These are phyloP conservation scores for Nasonia giraulti DNA, from an alignment of 1,140 invertebrate species.

Conservation along the genomic window DNA sequence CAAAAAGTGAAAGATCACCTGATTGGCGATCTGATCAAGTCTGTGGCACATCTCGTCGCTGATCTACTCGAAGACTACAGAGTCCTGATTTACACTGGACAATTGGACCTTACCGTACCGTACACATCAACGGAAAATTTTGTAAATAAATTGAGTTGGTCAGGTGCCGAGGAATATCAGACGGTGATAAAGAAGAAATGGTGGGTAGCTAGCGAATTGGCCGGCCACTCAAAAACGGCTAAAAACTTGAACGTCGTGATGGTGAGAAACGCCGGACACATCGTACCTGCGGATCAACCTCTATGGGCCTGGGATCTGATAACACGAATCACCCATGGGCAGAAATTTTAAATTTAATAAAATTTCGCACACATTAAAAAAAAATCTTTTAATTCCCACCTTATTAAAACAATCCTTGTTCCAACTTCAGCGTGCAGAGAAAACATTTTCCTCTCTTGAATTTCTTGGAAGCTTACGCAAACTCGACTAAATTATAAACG, in stretches of 20 bases:
- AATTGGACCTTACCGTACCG: constrained; percentile 89
- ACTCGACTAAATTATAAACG: not conserved
- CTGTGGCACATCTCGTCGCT: constrained; percentile 83
- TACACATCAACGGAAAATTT: constrained; percentile 86
- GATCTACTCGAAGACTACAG: constrained; percentile 81
- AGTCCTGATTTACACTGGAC: constrained; percentile 86
- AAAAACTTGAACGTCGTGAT: constrained; percentile 85
- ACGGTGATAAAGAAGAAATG: constrained; percentile 76
- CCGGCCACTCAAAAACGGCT: constrained; percentile 84
- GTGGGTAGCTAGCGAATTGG: constrained; percentile 83
- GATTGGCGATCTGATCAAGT: constrained; percentile 85
- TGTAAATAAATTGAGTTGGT: constrained; percentile 81
- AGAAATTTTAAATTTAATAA: not conserved
- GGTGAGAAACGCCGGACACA: constrained; percentile 87
- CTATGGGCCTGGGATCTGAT: constrained; percentile 86
- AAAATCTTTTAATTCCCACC: too few relatives aligned
- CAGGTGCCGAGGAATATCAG: constrained; percentile 79
- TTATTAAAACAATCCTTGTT: too few relatives aligned
- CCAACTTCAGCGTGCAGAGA: not conserved
- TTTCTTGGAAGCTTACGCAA: not conserved
- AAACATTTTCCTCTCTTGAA: not conserved
- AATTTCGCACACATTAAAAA: too few relatives aligned
- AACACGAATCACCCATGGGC: constrained; percentile 82
- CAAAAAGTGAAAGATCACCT: constrained; percentile 78
- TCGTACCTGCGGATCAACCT: constrained; percentile 88